phyloP scores from a whole-genome alignment of 2,888 invertebrate species.

The Thymelicus lineola region DNA sequence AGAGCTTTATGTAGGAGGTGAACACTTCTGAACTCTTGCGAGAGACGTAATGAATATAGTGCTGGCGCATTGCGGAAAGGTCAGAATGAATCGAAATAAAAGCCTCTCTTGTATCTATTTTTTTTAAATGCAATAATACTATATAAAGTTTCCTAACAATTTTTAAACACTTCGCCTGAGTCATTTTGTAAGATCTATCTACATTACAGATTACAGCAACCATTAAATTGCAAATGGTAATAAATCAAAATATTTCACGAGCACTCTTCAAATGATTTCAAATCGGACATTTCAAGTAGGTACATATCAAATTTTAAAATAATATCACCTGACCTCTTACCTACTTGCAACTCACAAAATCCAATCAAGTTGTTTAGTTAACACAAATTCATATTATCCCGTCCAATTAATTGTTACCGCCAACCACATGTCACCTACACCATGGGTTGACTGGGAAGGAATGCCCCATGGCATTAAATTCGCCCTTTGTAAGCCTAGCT shows the following conservation, averaged over 20 bases:
- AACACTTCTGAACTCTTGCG: slow-evolving; percentile 31
- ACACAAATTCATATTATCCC: not conserved
- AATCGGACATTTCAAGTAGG: slow-evolving; percentile 10
- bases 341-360: not conserved
- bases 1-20: slow-evolving; percentile 21
- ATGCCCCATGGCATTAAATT: too few species aligned
- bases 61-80: slow-evolving; percentile 34
- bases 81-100: slow-evolving; percentile 17
- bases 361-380: not conserved
- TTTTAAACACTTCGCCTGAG: not conserved
- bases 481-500: too few species aligned
- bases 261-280: slow-evolving; percentile 7
- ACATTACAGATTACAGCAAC: slow-evolving; percentile 7
- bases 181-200: slow-evolving; percentile 15
- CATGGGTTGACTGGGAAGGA: too few species aligned
- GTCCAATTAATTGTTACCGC: too few species aligned
- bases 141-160: slow-evolving; percentile 1
- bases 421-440: too few species aligned
- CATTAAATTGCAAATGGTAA: slow-evolving; percentile 3
- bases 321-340: slow-evolving; percentile 1
- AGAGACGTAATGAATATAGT: slow-evolving; percentile 28
- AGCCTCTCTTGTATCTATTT: slow-evolving; percentile 1
- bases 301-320: slow-evolving; percentile 12
- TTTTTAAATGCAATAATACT: not conserved
- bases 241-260: slow-evolving; percentile 13